phyloP scores from a whole-genome alignment of 2,113 vertebrate genomes.

The Brienomyrus brachyistius region DNA sequence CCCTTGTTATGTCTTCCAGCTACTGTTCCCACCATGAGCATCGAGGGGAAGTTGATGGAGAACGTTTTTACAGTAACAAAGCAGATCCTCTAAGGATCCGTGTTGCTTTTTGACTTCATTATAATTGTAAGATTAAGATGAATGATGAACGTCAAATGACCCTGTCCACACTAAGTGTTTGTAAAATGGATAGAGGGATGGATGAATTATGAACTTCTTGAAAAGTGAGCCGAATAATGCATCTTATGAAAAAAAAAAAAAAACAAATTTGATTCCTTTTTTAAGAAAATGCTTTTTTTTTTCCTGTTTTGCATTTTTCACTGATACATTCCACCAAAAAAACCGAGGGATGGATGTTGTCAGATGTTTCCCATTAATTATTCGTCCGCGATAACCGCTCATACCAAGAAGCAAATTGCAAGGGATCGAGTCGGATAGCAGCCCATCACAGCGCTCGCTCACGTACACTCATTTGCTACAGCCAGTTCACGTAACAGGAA shows the following conservation, averaged over 20 bases:
- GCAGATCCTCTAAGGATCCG: not conserved
- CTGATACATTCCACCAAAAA: not conserved
- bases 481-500: not conserved
- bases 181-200: not conserved
- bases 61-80: not conserved
- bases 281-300: not conserved
- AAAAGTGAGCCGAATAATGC: not conserved
- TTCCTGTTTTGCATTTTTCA: not conserved
- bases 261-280: not conserved
- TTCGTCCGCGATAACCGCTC: not conserved
- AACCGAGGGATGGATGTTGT: not conserved
- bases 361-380: not conserved
- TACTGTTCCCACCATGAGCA: constrained; percentile 49
- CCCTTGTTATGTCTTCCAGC: constrained; percentile 55
- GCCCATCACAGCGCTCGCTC: not conserved
- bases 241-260: not conserved
- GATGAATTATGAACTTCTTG: not conserved
- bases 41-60: not conserved
- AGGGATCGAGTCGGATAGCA: not conserved
- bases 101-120: not conserved
- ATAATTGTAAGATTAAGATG: not conserved
- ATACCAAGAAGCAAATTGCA: not conserved
- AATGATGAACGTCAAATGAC: not conserved
- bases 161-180: not conserved
- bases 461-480: not conserved